These are phyloP conservation scores for Acrossocheilus wenchowensis DNA, from an alignment of 2,797 vertebrate genomes.

Conservation along the genomic window DNA sequence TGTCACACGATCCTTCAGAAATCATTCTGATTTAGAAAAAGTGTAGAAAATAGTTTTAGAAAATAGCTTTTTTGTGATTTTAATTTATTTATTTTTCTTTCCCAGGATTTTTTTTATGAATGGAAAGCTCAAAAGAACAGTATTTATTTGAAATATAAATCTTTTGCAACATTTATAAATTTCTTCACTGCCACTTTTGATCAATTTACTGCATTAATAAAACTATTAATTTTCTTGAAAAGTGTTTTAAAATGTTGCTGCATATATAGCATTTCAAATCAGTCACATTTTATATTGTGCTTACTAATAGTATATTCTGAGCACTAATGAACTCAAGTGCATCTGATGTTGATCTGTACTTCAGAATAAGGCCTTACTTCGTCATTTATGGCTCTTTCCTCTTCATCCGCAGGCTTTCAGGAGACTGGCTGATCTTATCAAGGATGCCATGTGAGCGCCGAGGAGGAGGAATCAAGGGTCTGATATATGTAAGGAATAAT, in stretches of 20 bases:
- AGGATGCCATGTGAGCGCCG: slow-evolving; percentile 76
- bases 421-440: slow-evolving; percentile 88
- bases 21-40: too few species aligned
- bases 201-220: background rate
- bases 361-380: too few species aligned
- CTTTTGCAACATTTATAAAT: background rate
- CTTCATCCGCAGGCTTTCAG: slow-evolving; percentile 83
- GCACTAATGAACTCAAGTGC: background rate
- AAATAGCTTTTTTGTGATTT: too few species aligned
- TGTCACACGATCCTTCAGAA: too few species aligned
- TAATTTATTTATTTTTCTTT: too few species aligned
- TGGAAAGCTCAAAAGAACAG: too few species aligned
- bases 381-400: background rate
- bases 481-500: slow-evolving; percentile 9
- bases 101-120: too few species aligned
- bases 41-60: too few species aligned
- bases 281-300: background rate
- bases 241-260: background rate
- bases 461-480: background rate
- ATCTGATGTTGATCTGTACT: background rate
- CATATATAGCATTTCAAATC: background rate
- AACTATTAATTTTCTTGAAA: too few species aligned
- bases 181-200: background rate
- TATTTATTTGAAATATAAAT: background rate
- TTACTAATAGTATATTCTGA: too few species aligned